Percentiles rank a stretch among this genome's conserved stretches.
Evolutionary conservation across 2,797 vertebrate species (phyloP).

Genomic region (Bradypodion pumilum): DNA sequence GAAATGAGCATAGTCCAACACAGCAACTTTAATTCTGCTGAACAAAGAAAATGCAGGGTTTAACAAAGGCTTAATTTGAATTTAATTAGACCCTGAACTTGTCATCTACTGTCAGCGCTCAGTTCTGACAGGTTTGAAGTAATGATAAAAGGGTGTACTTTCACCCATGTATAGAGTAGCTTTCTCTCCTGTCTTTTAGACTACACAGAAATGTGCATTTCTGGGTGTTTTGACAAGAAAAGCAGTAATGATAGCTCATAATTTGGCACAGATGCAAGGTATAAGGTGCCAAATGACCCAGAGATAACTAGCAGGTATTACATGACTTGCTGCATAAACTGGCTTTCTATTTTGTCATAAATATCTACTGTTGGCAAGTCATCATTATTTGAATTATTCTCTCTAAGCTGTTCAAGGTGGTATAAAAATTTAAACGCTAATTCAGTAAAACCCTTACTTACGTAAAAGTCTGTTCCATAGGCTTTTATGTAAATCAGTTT

Average conservation of each 20-base stretch:
- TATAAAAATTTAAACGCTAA: background rate
- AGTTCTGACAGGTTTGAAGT: background rate
- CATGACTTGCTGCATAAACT: background rate
- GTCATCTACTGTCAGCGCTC: background rate
- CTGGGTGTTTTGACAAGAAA: background rate
- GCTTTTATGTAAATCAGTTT: too few relatives aligned
- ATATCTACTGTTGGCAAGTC: background rate
- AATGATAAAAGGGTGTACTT: background rate
- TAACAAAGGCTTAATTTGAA: background rate
- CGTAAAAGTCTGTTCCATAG: too few relatives aligned
- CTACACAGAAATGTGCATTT: background rate
- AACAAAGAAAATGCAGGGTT: too few relatives aligned
- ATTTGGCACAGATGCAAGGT: background rate
- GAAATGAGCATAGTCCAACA: background rate
- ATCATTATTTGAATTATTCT: background rate
- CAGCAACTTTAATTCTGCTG: background rate
- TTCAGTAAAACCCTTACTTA: too few relatives aligned
- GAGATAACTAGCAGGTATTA: too few relatives aligned
- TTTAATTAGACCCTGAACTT: background rate
- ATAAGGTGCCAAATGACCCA: background rate
- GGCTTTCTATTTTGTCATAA: background rate
- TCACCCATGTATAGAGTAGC: background rate
- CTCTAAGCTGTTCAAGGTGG: background rate
- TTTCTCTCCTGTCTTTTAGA: background rate
- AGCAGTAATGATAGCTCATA: background rate